Percentiles rank a stretch among this genome's conserved stretches.
phyloP scores from a whole-genome alignment of 2,888 invertebrate genomes.

The Cerceris ruficornis region DNA sequence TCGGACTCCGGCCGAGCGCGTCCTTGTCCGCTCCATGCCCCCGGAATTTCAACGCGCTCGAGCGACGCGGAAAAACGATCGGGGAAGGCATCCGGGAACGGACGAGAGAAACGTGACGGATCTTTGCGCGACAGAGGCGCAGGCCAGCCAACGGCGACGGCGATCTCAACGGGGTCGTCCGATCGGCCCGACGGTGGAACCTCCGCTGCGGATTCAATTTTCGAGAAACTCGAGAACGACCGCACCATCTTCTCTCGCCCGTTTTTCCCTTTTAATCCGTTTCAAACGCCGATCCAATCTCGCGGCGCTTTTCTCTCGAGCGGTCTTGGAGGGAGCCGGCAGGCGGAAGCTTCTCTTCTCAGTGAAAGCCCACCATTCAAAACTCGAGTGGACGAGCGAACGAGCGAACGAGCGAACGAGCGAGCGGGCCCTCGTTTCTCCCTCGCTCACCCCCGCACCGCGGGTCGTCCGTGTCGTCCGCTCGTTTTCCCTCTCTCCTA shows the following conservation, averaged over 20 bases:
- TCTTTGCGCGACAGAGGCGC: constrained; percentile 6
- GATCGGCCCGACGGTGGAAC: no score
- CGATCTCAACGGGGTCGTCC: neutral
- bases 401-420: no score
- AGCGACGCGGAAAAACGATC: neutral
- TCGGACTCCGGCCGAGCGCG: no score
- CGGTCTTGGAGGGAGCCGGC: neutral
- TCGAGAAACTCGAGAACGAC: constrained; percentile 25
- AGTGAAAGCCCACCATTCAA: constrained; percentile 62
- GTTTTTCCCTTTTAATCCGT: constrained; percentile 59
- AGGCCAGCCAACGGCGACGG: no score
- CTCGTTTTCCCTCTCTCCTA: no score
- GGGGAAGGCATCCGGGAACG: neutral
- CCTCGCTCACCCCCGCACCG: no score
- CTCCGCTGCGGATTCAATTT: neutral
- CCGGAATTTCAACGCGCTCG: neutral
- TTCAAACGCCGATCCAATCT: constrained; percentile 65
- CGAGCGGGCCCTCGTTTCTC: no score
- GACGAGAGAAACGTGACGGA: neutral
- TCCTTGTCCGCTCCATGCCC: no score
- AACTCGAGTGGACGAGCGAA: neutral
- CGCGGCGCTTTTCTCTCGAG: constrained; percentile 46
- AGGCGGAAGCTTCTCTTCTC: constrained; percentile 27
- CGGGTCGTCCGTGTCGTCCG: no score
- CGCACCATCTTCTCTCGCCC: constrained; percentile 43